A percentile compares a stretch with the other conserved stretches of the same genome.
These are phyloP conservation scores for Cheilosia vulpina DNA, from an alignment of 2,888 invertebrate species.

Conservation along the genomic window DNA sequence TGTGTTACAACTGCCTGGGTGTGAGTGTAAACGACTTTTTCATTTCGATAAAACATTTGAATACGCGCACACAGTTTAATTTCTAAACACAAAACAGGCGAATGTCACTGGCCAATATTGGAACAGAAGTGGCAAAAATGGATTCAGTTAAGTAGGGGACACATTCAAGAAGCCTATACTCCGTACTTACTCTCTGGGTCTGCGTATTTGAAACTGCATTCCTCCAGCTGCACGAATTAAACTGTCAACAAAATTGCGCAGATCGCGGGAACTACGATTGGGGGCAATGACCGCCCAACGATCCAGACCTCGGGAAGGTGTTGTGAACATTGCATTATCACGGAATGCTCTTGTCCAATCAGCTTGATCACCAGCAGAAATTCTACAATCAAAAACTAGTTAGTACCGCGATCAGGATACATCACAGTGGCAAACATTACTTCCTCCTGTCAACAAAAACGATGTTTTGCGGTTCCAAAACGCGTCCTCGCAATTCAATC, in stretches of 20 bases:
- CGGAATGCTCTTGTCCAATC: slow-evolving; percentile 92
- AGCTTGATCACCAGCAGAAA: slow-evolving; percentile 85
- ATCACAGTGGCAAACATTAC: slow-evolving; percentile 65
- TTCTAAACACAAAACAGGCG: background rate
- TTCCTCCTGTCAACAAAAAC: slow-evolving; percentile 83
- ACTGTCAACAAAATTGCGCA: slow-evolving; percentile 78
- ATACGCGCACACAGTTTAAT: background rate
- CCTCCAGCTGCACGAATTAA: slow-evolving; percentile 83
- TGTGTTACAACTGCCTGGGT: background rate
- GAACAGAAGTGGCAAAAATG: too few relatives aligned
- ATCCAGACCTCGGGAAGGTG: slow-evolving; percentile 80
- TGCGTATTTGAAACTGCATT: slow-evolving; percentile 83
- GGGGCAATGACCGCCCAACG: slow-evolving; percentile 83
- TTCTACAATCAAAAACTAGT: slow-evolving; percentile 61
- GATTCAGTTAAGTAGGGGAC: too few relatives aligned
- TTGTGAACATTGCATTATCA: slow-evolving; percentile 83
- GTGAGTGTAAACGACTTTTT: too few relatives aligned
- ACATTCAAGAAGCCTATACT: too few relatives aligned
- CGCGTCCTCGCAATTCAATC: slow-evolving; percentile 87
- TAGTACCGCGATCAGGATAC: background rate
- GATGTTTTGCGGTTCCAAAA: slow-evolving; percentile 88
- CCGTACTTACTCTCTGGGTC: slow-evolving; percentile 81
- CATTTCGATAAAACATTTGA: too few relatives aligned
- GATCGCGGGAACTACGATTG: slow-evolving; percentile 77
- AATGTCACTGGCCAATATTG: background rate